Conservation (phyloP, 2,113 vertebrate genomes). For the Sus scrofa region T2T-Sscrofa CM000824.6:193723501-193724000, state of each 20-base stretch:
- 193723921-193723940: too few relatives aligned
- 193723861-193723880: neutral
- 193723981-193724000: too few relatives aligned
- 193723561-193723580: neutral
- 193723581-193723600: neutral
- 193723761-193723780: slow-evolving; percentile 9
- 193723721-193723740: neutral
- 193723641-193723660: neutral
- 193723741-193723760: neutral
- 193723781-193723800: slow-evolving; percentile 93
- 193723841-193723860: slow-evolving; percentile 94
- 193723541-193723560: neutral
- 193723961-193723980: too few relatives aligned
- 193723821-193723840: slow-evolving; percentile 97
- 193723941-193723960: too few relatives aligned
- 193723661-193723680: neutral
- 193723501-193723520: neutral
- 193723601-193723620: neutral
- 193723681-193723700: slow-evolving; percentile 6
- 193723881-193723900: too few relatives aligned
- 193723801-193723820: slow-evolving; percentile 98
- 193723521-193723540: neutral
- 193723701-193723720: slow-evolving; percentile 35
- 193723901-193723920: too few relatives aligned
- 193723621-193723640: neutral